Percentiles rank a stretch among this genome's conserved stretches.
These are phyloP conservation scores for Gryllus bimaculatus DNA, from an alignment of 1,140 invertebrate species.

Conservation along the genomic window DNA sequence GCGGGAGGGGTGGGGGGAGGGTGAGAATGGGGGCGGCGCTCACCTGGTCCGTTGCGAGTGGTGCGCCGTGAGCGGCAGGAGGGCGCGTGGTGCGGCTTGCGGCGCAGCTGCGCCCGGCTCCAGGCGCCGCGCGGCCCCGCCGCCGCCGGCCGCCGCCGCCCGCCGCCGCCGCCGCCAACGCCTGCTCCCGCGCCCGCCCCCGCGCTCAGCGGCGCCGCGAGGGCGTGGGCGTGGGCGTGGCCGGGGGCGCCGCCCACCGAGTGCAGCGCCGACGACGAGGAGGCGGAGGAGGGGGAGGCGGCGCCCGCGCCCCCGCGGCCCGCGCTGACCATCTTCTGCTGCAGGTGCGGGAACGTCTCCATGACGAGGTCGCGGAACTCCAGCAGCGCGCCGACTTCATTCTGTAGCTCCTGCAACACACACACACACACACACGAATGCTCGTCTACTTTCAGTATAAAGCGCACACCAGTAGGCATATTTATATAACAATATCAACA, in stretches of 20 bases:
- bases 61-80: slow-evolving; percentile 24
- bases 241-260: slow-evolving; percentile 26
- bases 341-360: slow-evolving; percentile 80
- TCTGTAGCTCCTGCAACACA: slow-evolving; percentile 33
- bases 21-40: no score
- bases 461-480: not conserved
- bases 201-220: slow-evolving; percentile 28
- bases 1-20: no score
- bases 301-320: slow-evolving; percentile 21
- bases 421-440: not conserved
- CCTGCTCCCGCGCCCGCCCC: slow-evolving; percentile 23
- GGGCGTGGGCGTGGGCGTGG: slow-evolving; percentile 30
- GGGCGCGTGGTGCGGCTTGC: slow-evolving; percentile 34
- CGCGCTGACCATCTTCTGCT: slow-evolving; percentile 59
- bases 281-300: slow-evolving; percentile 30
- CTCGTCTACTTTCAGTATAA: not conserved
- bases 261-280: slow-evolving; percentile 29
- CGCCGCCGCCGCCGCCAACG: slow-evolving; percentile 22
- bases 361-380: slow-evolving; percentile 85
- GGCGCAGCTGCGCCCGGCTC: not conserved
- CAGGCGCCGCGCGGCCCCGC: slow-evolving; percentile 32
- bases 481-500: no score
- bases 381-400: slow-evolving; percentile 68
- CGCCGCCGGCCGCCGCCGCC: slow-evolving; percentile 24
- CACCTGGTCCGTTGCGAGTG: not conserved